phyloP scores from a whole-genome alignment of 2,888 invertebrate species.

The Lamellibrachia columna region DNA sequence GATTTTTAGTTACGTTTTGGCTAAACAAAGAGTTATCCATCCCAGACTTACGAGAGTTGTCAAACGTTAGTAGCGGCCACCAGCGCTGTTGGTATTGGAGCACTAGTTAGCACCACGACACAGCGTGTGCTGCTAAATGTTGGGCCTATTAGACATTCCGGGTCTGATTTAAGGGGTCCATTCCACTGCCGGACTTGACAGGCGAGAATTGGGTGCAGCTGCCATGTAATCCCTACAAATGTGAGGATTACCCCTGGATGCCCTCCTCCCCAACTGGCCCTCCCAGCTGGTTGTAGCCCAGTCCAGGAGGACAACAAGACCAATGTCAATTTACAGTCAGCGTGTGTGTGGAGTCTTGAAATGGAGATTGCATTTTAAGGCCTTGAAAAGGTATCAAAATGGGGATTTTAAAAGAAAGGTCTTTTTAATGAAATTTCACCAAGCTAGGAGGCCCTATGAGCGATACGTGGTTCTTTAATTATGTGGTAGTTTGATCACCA shows the following conservation, averaged over 20 bases:
- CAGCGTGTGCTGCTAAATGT: not conserved
- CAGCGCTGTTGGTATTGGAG: not conserved
- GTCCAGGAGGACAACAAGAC: not conserved
- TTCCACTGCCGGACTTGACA: not conserved
- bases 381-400: too few species aligned
- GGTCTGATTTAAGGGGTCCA: not conserved
- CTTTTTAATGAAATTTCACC: too few species aligned
- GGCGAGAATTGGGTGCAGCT: constrained; percentile 1
- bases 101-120: not conserved
- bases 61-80: not conserved
- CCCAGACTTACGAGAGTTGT: not conserved
- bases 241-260: not conserved
- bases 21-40: too few species aligned
- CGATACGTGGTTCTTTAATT: too few species aligned
- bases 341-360: too few species aligned
- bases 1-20: too few species aligned
- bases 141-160: not conserved
- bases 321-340: too few species aligned
- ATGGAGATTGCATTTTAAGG: too few species aligned
- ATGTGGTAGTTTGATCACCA: too few species aligned
- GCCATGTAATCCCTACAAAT: not conserved
- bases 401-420: too few species aligned
- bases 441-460: too few species aligned
- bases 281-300: not conserved
- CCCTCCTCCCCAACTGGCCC: not conserved